Percentiles rank a stretch among this genome's conserved stretches.
These are phyloP conservation scores for Hemicordylus capensis DNA, from an alignment of 2,113 vertebrate genomes.

Conservation along the genomic window DNA sequence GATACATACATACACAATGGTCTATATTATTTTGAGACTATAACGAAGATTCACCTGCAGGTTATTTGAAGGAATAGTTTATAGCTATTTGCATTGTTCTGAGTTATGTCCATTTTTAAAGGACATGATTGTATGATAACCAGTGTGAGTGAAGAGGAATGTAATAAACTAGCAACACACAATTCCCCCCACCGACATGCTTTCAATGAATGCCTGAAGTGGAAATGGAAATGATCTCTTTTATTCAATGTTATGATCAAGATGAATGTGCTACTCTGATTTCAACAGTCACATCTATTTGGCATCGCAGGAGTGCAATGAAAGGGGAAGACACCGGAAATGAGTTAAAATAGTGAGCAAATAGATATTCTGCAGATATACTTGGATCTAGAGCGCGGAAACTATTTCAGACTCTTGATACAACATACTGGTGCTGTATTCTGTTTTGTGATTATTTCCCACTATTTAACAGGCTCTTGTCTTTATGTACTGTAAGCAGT, in stretches of 20 bases:
- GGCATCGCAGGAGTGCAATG: background rate
- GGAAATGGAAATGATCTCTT: too few relatives aligned
- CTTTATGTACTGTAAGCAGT: background rate
- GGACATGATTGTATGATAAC: background rate
- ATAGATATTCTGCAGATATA: background rate
- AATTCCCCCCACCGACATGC: background rate
- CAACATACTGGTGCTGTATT: background rate
- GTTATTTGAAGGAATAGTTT: background rate
- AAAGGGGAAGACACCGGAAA: background rate
- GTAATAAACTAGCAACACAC: background rate
- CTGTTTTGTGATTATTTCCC: background rate
- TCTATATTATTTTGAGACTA: too few relatives aligned
- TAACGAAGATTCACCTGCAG: background rate
- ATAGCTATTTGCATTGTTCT: background rate
- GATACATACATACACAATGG: too few relatives aligned
- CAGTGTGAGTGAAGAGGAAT: background rate
- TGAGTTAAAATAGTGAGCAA: background rate
- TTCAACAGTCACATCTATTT: too few relatives aligned
- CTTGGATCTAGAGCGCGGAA: background rate
- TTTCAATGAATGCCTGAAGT: background rate
- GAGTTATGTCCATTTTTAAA: too few relatives aligned
- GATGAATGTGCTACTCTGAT: background rate
- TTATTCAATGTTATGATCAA: background rate
- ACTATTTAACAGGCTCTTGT: background rate
- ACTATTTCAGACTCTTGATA: background rate